Evolutionary conservation across 1,140 invertebrate genomes (phyloP), one percentile per base, ranked within the genome.

Genomic region (Drosophila nigrodunni): DNA sequence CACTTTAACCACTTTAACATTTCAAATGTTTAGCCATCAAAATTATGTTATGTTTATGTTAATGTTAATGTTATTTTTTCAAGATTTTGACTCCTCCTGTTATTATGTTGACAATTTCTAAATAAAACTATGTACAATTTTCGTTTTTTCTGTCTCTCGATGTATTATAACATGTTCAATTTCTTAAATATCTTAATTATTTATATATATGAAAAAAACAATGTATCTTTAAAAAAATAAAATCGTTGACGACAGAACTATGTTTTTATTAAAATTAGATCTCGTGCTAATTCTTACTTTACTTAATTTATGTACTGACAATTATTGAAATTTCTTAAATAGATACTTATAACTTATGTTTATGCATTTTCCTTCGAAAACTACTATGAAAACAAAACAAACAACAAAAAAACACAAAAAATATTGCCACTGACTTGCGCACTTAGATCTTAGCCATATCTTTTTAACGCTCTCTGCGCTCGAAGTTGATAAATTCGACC

Each of bases 181-280:
- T 52, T 30, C 46, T 71, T 66, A 30, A 41, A 37, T 47, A 46
- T 37, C 44, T 59, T 47, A 70, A 18, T 61, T 62, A 70, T 55
- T 57, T 60, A 57, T 74, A 39, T 39, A 57, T 11, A 49, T 8
- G 43, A 58, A 59, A 25, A 18, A 37, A 15, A 47, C 18, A 55
- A 59, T 75, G 44, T 75, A 54, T 76, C 55, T 62, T 65, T 62
- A 64, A 58, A 30, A 69, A 74, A 66, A 59, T 74, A 76, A 76
- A 76, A 54, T 76, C 54, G 21, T 66, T 76, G 61, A 60, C 47
- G 62, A 61, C 18, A 37, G 55, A 73, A 73, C 49, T 66, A 72
- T 72, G 74, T 76, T 72, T 50, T 77, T 77, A 74, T 77, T 77
- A 74, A 68, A 67, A 57, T 77, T 77, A 77, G 74, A 74, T 74